phyloP scores from a whole-genome alignment of 2,888 invertebrate species.

The Palloptera scutellata region DNA sequence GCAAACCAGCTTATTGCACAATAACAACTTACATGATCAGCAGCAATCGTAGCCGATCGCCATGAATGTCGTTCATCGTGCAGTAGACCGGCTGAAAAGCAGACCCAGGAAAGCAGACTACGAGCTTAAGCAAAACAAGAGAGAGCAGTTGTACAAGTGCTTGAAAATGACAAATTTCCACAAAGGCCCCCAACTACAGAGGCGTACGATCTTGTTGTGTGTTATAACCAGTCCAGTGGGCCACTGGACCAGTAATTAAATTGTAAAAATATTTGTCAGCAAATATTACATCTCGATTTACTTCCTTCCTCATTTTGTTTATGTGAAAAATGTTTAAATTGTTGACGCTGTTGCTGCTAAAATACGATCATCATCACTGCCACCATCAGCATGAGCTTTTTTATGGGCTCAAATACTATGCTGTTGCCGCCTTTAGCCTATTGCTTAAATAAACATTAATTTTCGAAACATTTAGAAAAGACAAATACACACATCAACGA shows the following conservation, averaged over 20 bases:
- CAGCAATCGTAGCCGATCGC: not conserved
- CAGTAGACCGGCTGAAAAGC: too few species aligned
- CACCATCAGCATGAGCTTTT: conserved; percentile 20
- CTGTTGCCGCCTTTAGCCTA: too few species aligned
- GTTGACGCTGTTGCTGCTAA: conserved; percentile 26
- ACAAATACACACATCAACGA: not conserved
- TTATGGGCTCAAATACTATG: not conserved
- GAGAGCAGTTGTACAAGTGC: too few species aligned
- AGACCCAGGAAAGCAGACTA: not conserved
- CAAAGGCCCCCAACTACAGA: not conserved
- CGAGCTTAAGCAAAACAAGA: too few species aligned
- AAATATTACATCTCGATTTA: conserved; percentile 3
- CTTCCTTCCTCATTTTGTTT: conserved; percentile 47
- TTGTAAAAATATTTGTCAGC: conserved; percentile 13
- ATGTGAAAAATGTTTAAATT: conserved; percentile 34
- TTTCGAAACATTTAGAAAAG: conserved; percentile 7
- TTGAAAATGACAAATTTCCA: too few species aligned
- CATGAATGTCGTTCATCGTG: too few species aligned
- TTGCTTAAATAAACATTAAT: not conserved
- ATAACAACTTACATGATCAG: conserved; percentile 13
- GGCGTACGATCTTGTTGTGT: not conserved
- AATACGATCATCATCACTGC: conserved; percentile 22
- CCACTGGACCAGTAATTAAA: conserved; percentile 26
- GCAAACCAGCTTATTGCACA: conserved; percentile 33
- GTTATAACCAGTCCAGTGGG: conserved; percentile 20